These are phyloP conservation scores for Urocyon cinereoargenteus DNA, from an alignment of 2,797 vertebrate genomes.

Conservation along the genomic window DNA sequence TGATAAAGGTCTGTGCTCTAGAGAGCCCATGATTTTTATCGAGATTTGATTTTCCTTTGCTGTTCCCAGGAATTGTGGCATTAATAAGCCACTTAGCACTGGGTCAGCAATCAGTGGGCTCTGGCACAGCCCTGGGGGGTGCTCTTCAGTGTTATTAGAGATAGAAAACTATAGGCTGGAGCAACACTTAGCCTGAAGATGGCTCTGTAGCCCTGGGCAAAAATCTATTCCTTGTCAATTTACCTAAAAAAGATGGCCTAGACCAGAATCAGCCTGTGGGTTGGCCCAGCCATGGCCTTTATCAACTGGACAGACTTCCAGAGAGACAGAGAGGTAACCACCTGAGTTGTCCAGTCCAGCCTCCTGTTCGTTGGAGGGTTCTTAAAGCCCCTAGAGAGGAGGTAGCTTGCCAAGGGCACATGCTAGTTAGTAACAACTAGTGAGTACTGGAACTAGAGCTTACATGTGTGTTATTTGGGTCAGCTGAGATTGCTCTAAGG, in stretches of 20 bases:
- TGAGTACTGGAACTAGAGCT: not conserved
- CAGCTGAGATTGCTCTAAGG: not conserved
- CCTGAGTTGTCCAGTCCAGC: not conserved
- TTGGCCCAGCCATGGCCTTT: not conserved
- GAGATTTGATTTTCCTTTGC: not conserved
- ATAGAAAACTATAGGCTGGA: not conserved
- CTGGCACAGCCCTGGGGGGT: not conserved
- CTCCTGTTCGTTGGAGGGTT: not conserved
- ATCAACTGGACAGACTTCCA: not conserved
- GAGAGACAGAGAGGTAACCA: not conserved
- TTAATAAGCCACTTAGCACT: not conserved
- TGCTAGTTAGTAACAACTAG: not conserved
- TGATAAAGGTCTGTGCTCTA: not conserved
- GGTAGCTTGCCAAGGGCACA: not conserved
- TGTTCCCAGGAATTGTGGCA: not conserved
- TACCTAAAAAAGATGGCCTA: not conserved
- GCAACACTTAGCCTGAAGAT: not conserved
- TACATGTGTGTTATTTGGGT: not conserved
- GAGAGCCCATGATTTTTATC: not conserved
- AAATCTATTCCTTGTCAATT: not conserved
- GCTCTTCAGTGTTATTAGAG: not conserved
- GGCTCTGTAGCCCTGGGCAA: not conserved
- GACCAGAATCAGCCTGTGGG: not conserved
- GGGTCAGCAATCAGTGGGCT: not conserved
- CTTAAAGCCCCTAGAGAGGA: not conserved